These are phyloP conservation scores for Thryonomys swinderianus DNA, from an alignment of 2,113 vertebrate genomes.

Conservation along the genomic window DNA sequence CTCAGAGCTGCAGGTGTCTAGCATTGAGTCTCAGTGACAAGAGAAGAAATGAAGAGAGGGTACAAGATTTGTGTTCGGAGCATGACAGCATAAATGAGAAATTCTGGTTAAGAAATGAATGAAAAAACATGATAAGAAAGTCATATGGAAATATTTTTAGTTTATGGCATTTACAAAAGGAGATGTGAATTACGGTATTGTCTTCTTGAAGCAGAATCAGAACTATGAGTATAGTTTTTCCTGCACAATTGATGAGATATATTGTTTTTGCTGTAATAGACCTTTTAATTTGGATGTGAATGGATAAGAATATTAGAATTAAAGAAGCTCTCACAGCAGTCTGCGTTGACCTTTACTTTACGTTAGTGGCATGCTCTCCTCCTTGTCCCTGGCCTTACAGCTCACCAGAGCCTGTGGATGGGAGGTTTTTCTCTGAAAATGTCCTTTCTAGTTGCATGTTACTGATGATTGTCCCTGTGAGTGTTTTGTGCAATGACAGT, in stretches of 20 bases:
- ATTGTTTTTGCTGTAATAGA: not conserved
- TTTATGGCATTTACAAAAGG: not conserved
- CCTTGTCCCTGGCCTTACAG: no score
- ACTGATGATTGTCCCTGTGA: not conserved
- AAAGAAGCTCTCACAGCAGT: not conserved
- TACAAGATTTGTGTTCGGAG: not conserved
- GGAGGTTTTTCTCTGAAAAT: not conserved
- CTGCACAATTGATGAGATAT: not conserved
- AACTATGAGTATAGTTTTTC: not conserved
- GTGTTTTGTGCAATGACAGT: not conserved
- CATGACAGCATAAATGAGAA: not conserved
- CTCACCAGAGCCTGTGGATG: not conserved
- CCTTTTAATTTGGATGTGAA: not conserved
- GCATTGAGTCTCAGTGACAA: not conserved
- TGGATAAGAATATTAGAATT: not conserved
- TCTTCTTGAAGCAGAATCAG: not conserved
- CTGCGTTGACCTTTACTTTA: not conserved
- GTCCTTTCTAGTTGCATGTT: not conserved
- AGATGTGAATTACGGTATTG: not conserved
- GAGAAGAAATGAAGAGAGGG: not conserved
- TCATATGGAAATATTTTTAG: not conserved
- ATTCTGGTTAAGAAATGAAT: not conserved
- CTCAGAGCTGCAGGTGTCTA: not conserved
- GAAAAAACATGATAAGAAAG: not conserved
- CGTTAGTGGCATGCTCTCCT: fast-evolving